Conservation (phyloP, 2,113 vertebrate species). For the Gymnocephalus cernua region DNA sequence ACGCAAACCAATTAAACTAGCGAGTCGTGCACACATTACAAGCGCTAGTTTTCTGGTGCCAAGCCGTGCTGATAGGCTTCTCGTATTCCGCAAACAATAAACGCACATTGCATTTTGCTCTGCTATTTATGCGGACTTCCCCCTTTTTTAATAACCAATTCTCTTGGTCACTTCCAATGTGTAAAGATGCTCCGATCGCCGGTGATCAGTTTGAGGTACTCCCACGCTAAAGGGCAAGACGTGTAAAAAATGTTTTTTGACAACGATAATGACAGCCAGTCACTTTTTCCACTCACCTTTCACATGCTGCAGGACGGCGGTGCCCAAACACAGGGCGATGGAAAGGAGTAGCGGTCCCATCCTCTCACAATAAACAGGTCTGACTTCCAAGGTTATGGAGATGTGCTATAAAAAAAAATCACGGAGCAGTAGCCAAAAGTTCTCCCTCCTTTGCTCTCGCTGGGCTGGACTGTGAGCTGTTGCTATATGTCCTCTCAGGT, state of each 20-base stretch:
- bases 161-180: slow-evolving; percentile 8
- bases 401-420: slow-evolving; percentile 38
- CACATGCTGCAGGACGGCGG: slow-evolving; percentile 82
- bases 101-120: slow-evolving; percentile 3
- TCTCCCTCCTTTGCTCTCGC: slow-evolving; percentile 54
- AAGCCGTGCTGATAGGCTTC: slow-evolving; percentile 10
- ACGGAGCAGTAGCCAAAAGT: slow-evolving; percentile 73
- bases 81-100: slow-evolving; percentile 24
- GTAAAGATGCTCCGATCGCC: neutral
- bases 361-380: slow-evolving; percentile 65
- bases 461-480: slow-evolving; percentile 40
- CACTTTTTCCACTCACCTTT: slow-evolving; percentile 82
- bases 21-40: neutral
- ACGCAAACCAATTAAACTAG: slow-evolving; percentile 42
- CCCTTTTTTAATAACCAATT: neutral
- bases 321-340: slow-evolving; percentile 80
- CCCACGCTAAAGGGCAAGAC: neutral
- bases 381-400: slow-evolving; percentile 77
- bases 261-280: slow-evolving; percentile 28
- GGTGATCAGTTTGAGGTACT: neutral
- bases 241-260: slow-evolving; percentile 10
- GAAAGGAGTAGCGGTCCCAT: slow-evolving; percentile 84
- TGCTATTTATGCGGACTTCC: neutral
- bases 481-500: slow-evolving; percentile 60
- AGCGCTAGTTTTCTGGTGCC: neutral